These are phyloP conservation scores for Seriola quinqueradiata DNA, from an alignment of 2,113 vertebrate species.

Conservation along the genomic window DNA sequence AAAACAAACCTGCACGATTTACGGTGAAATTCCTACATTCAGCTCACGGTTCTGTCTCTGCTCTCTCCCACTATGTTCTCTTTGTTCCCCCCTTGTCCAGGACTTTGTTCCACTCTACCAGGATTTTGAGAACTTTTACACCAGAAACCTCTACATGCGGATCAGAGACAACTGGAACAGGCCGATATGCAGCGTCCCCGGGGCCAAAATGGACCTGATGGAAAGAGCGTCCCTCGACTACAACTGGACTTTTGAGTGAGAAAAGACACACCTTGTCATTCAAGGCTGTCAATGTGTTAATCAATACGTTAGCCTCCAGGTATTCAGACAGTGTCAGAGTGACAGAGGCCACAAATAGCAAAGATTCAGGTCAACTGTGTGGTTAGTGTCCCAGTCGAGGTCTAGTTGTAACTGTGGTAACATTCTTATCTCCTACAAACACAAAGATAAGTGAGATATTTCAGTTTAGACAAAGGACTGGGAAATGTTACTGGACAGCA, in stretches of 20 bases:
- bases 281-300: background rate
- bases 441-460: background rate
- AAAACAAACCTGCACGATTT: background rate
- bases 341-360: background rate
- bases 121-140: slow-evolving; percentile 98
- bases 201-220: slow-evolving; percentile 91
- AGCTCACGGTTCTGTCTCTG: background rate
- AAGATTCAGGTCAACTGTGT: background rate
- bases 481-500: background rate
- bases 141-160: slow-evolving; percentile 94
- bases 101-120: slow-evolving; percentile 96
- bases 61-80: background rate
- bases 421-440: background rate
- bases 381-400: background rate
- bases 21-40: background rate
- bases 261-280: slow-evolving; percentile 27
- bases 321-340: background rate
- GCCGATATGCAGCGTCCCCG: slow-evolving; percentile 93
- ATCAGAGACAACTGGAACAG: slow-evolving; percentile 95
- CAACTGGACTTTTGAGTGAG: slow-evolving; percentile 97
- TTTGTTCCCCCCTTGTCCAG: slow-evolving; percentile 71
- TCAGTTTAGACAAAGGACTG: background rate
- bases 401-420: background rate
- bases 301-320: background rate
- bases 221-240: slow-evolving; percentile 90